Evolutionary conservation across 2,797 vertebrate genomes (phyloP).

Genomic region (Sebastiscus albofasciatus): DNA sequence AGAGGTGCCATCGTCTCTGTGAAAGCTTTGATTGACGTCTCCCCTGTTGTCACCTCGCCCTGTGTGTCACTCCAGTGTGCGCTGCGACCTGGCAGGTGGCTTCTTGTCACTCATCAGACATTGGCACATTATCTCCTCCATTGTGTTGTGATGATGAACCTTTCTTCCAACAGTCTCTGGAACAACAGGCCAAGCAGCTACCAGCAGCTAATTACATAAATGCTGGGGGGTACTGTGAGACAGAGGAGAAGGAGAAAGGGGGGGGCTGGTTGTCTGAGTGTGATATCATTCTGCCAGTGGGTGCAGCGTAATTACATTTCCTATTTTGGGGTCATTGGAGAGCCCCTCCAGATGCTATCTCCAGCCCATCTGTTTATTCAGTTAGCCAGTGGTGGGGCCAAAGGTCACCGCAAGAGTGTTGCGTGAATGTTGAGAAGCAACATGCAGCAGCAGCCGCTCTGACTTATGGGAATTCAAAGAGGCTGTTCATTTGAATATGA

Average conservation of each 20-base stretch:
- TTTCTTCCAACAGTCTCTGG: slow-evolving; percentile 19
- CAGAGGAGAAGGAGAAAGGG: slow-evolving; percentile 3
- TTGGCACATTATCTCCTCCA: background rate
- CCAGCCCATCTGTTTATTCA: slow-evolving; percentile 59
- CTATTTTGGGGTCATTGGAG: slow-evolving; percentile 64
- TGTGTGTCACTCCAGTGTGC: slow-evolving; percentile 6
- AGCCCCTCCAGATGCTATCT: slow-evolving; percentile 67
- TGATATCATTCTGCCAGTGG: slow-evolving; percentile 66
- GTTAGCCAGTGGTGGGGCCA: slow-evolving; percentile 45
- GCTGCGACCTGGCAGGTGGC: slow-evolving; percentile 48
- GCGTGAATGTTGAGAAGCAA: slow-evolving; percentile 31
- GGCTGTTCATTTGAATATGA: slow-evolving; percentile 32
- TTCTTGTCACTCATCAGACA: slow-evolving; percentile 49
- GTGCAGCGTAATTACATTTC: slow-evolving; percentile 59
- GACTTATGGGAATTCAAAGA: slow-evolving; percentile 25
- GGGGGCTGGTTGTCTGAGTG: slow-evolving; percentile 23
- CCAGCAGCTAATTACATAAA: slow-evolving; percentile 53
- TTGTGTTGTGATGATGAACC: slow-evolving; percentile 11
- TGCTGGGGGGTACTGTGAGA: slow-evolving; percentile 12
- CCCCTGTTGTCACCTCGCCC: background rate
- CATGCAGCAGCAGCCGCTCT: slow-evolving; percentile 18
- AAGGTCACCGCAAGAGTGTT: slow-evolving; percentile 42
- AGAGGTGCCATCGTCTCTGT: slow-evolving; percentile 1
- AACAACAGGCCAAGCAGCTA: slow-evolving; percentile 28
- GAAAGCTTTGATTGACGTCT: slow-evolving; percentile 51